Evolutionary conservation across 2,888 invertebrate genomes (phyloP).

Genomic region (Drymonia ruficornis): DNA sequence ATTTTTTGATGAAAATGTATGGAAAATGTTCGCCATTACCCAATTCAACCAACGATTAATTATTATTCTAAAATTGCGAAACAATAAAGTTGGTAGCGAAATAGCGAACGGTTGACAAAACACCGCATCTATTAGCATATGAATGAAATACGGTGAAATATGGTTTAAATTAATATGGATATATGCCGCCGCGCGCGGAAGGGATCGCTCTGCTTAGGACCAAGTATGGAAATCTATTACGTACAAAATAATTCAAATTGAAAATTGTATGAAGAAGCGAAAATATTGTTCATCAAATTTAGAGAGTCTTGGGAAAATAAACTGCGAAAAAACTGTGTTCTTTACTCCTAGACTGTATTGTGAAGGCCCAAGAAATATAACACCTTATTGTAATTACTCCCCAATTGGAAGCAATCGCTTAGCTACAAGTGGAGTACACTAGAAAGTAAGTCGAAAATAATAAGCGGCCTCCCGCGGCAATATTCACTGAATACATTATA

Average conservation of each 20-base stretch:
- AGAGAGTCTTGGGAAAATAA: no score
- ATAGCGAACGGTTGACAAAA: conserved; percentile 77
- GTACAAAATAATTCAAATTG: not conserved
- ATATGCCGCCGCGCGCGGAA: conserved; percentile 75
- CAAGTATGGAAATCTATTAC: not conserved
- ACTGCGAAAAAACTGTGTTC: no score
- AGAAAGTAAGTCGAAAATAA: conserved; percentile 78
- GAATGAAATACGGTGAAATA: conserved; percentile 93
- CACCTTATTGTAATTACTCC: no score
- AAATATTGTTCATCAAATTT: no score
- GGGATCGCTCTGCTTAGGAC: conserved; percentile 45
- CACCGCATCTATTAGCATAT: conserved; percentile 89
- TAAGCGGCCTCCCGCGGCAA: conserved; percentile 70
- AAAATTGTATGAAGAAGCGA: no score
- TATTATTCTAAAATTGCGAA: conserved; percentile 41
- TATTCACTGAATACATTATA: conserved; percentile 80
- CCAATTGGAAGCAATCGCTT: not conserved
- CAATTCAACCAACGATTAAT: conserved; percentile 37
- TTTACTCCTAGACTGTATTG: no score
- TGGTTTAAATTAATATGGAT: conserved; percentile 90
- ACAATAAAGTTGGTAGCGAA: conserved; percentile 53
- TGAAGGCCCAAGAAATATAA: no score
- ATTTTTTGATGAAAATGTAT: not conserved
- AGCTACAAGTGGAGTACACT: conserved; percentile 37
- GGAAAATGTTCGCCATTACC: not conserved